Conservation (phyloP, 2,113 vertebrate genomes). For the Festucalex cinctus region DNA sequence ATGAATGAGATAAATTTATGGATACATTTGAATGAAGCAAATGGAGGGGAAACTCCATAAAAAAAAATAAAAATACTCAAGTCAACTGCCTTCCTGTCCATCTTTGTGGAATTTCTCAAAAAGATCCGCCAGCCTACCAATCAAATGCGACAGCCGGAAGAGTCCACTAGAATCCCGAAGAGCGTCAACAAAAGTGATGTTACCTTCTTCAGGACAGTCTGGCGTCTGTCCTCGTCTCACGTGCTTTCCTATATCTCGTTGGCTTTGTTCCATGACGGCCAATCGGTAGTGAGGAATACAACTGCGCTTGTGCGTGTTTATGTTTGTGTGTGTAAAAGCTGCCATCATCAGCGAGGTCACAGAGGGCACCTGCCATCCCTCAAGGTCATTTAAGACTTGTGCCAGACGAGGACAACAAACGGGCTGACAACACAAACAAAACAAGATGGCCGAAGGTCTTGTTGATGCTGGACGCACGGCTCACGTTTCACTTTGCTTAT, state of each 20-base stretch:
- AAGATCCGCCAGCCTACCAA: background rate
- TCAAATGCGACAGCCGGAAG: background rate
- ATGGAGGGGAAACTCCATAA: too few species aligned
- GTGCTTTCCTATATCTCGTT: background rate
- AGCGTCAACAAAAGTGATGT: too few species aligned
- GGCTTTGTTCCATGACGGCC: background rate
- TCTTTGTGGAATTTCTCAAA: too few species aligned
- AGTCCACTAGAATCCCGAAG: background rate
- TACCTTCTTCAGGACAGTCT: too few species aligned
- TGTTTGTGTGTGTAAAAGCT: background rate
- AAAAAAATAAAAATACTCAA: too few species aligned
- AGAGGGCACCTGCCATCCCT: background rate
- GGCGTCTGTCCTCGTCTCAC: background rate
- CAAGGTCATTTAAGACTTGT: background rate
- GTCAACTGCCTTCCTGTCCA: too few species aligned
- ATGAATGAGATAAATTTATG: too few species aligned
- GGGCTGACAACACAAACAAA: background rate
- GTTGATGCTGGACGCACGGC: background rate
- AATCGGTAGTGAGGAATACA: background rate
- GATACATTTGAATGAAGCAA: too few species aligned
- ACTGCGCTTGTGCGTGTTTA: background rate
- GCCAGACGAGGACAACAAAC: background rate
- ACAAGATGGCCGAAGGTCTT: background rate
- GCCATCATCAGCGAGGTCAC: background rate
- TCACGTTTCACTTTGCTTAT: background rate